These are phyloP conservation scores for Alentia gelatinosa DNA, from an alignment of 2,888 invertebrate species.

Conservation along the genomic window DNA sequence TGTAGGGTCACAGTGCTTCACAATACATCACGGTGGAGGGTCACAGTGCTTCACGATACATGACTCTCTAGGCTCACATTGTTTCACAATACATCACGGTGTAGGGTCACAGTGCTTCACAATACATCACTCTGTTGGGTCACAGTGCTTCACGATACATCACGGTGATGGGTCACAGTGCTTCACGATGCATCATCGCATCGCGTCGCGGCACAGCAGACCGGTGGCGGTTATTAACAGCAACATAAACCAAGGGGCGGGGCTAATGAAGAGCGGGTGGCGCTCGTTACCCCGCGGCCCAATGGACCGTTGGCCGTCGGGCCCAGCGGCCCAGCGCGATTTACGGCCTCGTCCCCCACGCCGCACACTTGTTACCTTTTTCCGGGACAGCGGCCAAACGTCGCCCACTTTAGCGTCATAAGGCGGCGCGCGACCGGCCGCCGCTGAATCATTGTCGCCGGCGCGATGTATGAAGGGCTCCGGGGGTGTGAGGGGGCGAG, in stretches of 20 bases:
- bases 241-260: neutral
- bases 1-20: no score
- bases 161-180: no score
- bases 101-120: no score
- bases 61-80: no score
- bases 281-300: neutral
- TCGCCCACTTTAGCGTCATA: neutral
- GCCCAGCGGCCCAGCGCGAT: neutral
- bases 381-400: neutral
- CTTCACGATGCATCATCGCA: neutral
- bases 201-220: neutral
- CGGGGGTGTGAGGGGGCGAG: neutral
- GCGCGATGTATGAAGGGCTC: no score
- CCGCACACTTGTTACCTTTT: neutral
- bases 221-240: neutral
- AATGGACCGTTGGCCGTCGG: neutral
- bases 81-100: no score
- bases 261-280: neutral
- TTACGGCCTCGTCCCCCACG: neutral
- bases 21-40: no score
- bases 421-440: neutral
- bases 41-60: no score
- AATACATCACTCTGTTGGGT: no score
- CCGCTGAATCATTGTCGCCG: neutral
- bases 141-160: no score